These are phyloP conservation scores for Cephalotes varians DNA, from an alignment of 2,888 invertebrate genomes.

Conservation along the genomic window DNA sequence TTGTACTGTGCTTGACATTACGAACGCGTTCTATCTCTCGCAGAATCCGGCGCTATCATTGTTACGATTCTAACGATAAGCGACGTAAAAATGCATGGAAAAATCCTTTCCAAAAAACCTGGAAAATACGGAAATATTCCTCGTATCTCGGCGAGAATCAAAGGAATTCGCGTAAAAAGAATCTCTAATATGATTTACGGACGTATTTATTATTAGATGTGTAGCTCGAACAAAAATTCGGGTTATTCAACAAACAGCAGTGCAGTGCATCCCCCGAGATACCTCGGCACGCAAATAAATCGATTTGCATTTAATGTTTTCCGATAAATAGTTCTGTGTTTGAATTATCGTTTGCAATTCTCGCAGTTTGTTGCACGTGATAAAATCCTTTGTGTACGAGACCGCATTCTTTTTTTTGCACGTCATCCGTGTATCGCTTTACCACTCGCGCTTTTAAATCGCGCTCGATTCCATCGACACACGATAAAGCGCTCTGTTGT, in stretches of 20 bases:
- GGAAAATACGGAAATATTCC: background rate
- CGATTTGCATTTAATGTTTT: constrained; percentile 24
- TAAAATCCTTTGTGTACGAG: constrained; percentile 46
- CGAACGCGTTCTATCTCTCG: constrained; percentile 17
- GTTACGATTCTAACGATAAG: constrained; percentile 5
- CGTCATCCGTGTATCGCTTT: constrained; percentile 35
- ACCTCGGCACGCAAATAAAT: background rate
- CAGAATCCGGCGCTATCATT: constrained; percentile 5
- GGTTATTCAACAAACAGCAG: background rate
- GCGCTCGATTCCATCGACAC: constrained; percentile 36
- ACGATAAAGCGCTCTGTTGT: constrained; percentile 31
- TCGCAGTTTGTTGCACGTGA: constrained; percentile 22
- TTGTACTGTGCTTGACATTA: constrained; percentile 21
- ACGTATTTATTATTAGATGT: background rate
- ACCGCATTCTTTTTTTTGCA: background rate
- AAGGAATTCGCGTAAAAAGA: background rate
- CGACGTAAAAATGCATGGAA: constrained; percentile 29
- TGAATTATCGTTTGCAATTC: constrained; percentile 31
- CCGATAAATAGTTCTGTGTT: constrained; percentile 16
- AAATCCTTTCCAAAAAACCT: constrained; percentile 12
- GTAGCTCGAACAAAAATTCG: background rate
- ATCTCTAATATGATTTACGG: background rate
- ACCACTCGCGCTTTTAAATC: constrained; percentile 49
- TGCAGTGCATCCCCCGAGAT: background rate
- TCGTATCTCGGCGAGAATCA: background rate